Base-by-base conservation (phyloP, 2,797 vertebrate genomes). In the Poeciliopsis turneri region DNA sequence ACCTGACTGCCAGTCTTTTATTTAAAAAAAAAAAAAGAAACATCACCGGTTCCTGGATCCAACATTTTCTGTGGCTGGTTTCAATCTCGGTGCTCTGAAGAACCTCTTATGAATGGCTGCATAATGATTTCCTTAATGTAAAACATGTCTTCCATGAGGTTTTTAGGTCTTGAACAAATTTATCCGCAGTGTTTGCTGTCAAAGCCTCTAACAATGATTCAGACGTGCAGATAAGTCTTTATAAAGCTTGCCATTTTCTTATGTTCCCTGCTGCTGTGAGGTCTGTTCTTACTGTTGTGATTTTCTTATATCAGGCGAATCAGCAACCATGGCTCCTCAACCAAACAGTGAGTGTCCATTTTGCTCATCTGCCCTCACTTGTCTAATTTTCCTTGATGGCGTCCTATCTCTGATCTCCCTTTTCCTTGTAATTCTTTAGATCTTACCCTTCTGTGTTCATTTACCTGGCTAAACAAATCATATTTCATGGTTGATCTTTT, bases 261-360 rank as follows among this genome's bases (percentile, higher is more conserved):
- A 46, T 71, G 43, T 79, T 75, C 64, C 61, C 76, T 79, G 61
- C 57, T 78, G 75, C 74, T 87, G 75, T 81, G 23, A 20, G 55
- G 20, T 82, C 68, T 87, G 71, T 75, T 84, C 82, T 88, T 25
- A 88, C 77, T 41, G 25, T 81, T 72, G 51, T 84, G 59, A 81
- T 80, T 86, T 88, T 71, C 69, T 90, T 82, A 16, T 73, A 80
- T 86, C 85, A 96, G 95, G 95, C 89, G 91, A 94, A 89, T 90
- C 93, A 18, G 69, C 84, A 15, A 85, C 89, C 72, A 76, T 28
- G 61, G 75, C 85, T 85, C 88, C 90, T 74, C 91, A 66, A 66
- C 77, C 83, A 39, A 93, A 79, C 51, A 85, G 95, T 95, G 78
- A 94, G 95, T 94, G 66, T 66, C 15, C 30, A 0, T 51, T 85